phyloP scores from a whole-genome alignment of 2,888 invertebrate genomes.

The Hyposoter didymator region DNA sequence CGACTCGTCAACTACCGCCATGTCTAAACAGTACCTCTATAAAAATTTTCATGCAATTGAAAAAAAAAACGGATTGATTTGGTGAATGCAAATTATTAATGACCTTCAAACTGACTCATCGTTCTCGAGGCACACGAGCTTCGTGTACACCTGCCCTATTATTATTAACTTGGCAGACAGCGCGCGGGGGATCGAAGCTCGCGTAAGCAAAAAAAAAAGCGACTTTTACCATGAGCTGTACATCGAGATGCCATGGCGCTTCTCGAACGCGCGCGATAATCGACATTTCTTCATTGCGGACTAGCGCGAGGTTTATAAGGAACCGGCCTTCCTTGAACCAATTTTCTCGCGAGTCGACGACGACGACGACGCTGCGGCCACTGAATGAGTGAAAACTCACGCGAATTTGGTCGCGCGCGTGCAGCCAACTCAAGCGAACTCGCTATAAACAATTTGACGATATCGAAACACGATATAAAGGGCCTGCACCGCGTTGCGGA shows the following conservation, averaged over 20 bases:
- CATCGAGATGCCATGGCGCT: conserved; percentile 69
- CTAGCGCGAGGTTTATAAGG: conserved; percentile 56
- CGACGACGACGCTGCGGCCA: conserved; percentile 22
- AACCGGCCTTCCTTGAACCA: conserved; percentile 69
- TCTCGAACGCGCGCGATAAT: conserved; percentile 62
- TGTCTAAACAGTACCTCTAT: not conserved
- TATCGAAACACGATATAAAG: conserved; percentile 29
- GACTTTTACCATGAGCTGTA: conserved; percentile 61
- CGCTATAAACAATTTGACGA: not conserved
- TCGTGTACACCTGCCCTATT: conserved; percentile 44
- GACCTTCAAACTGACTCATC: conserved; percentile 3
- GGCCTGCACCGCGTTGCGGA: conserved; percentile 39
- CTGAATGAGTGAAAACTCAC: conserved; percentile 27
- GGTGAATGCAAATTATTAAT: conserved; percentile 2
- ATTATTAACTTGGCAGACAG: conserved; percentile 25
- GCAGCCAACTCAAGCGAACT: not conserved
- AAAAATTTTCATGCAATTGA: not conserved
- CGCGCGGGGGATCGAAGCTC: conserved; percentile 22
- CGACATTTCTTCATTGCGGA: conserved; percentile 63
- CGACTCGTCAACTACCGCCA: not conserved
- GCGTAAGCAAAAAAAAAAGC: conserved; percentile 32
- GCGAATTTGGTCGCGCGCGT: not conserved
- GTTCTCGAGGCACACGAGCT: not conserved
- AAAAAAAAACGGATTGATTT: not conserved
- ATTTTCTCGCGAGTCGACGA: conserved; percentile 41